Conservation (phyloP, 2,797 vertebrate genomes). For the Gymnoscopelus braueri region DNA sequence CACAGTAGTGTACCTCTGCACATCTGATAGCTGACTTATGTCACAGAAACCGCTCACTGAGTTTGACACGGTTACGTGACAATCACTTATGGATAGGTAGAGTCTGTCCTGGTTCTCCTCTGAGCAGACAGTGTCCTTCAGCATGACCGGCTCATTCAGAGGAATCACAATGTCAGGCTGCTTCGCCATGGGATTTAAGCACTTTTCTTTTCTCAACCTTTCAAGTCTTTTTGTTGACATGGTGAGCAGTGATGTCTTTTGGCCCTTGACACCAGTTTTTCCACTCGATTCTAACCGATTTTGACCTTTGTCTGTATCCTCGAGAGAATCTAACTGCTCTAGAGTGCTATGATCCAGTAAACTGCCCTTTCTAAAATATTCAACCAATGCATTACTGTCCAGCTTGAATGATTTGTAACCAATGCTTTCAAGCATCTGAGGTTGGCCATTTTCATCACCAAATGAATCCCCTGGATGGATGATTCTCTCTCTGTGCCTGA, state of each 20-base stretch:
- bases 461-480: conserved; percentile 78
- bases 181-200: conserved; percentile 56
- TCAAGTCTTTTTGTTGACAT: conserved; percentile 66
- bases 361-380: conserved; percentile 58
- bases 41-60: conserved; percentile 70
- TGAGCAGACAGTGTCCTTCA: conserved; percentile 45
- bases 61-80: conserved; percentile 72
- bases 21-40: conserved; percentile 69
- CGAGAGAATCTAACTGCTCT: conserved; percentile 69
- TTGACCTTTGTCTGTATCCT: conserved; percentile 61
- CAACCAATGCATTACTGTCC: conserved; percentile 46
- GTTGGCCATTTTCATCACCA: conserved; percentile 69
- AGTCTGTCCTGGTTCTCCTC: conserved; percentile 65
- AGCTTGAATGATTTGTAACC: conserved; percentile 48
- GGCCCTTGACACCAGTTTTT: conserved; percentile 60
- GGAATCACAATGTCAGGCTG: conserved; percentile 45
- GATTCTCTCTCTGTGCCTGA: conserved; percentile 84
- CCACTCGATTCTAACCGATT: conserved; percentile 46
- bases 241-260: conserved; percentile 65
- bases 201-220: conserved; percentile 45
- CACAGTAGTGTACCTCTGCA: conserved; percentile 76
- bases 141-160: conserved; percentile 35
- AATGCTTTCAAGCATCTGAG: conserved; percentile 25
- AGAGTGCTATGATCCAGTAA: conserved; percentile 79
- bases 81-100: conserved; percentile 73